Evolutionary conservation across 37 sponge, comb jelly and placozoan species (phyloP).

Genomic region (Beroe forskalii): DNA sequence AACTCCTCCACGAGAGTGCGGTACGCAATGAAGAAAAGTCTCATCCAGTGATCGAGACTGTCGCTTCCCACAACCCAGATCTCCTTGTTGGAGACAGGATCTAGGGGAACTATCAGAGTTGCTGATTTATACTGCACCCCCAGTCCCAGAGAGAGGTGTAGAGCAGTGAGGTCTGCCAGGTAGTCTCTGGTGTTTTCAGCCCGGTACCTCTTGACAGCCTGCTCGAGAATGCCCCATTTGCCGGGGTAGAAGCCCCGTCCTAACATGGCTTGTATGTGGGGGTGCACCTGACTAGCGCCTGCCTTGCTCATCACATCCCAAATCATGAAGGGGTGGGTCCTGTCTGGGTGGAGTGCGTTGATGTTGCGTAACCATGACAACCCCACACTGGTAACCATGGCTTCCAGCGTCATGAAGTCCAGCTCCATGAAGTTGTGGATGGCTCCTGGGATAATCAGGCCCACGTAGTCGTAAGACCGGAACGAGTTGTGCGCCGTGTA

Average conservation of each 20-base stretch:
- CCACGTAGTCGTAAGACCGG: neutral
- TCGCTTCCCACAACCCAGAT: conserved; percentile 8
- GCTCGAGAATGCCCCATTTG: neutral
- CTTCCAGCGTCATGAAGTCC: neutral
- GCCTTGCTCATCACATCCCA: conserved; percentile 14
- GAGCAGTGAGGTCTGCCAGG: neutral
- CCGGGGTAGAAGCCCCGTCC: neutral
- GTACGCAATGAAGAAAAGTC: neutral
- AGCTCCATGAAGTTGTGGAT: neutral
- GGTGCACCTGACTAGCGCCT: conserved; percentile 2
- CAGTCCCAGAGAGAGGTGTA: conserved; percentile 2
- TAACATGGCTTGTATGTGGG: neutral
- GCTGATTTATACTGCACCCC: neutral
- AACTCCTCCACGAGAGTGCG: neutral
- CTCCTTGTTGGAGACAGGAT: neutral
- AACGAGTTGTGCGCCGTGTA: conserved; percentile 6
- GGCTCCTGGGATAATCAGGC: neutral
- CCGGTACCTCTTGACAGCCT: neutral
- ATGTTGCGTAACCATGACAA: neutral
- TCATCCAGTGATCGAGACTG: neutral
- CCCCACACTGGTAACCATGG: neutral
- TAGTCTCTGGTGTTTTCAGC: neutral
- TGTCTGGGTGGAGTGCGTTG: neutral
- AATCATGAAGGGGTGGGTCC: neutral
- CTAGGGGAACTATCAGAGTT: neutral